Conservation (phyloP, 2,113 vertebrate species). For the Erpornis zantholeuca region DNA sequence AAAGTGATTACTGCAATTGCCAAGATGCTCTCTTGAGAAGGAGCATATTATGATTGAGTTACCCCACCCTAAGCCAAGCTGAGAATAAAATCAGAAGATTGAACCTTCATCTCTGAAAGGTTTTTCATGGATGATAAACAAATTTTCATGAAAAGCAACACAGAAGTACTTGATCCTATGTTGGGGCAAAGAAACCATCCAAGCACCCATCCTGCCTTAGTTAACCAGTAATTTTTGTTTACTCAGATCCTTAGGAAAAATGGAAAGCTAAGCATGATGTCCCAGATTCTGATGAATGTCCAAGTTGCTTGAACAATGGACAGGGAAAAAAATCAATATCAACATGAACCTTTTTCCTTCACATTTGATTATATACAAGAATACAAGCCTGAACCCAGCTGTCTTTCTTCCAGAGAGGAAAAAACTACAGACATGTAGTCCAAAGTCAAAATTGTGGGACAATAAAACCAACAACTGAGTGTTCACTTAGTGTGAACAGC, state of each 20-base stretch:
- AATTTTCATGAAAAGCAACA: neutral
- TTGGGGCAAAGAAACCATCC: neutral
- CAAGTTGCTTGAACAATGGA: neutral
- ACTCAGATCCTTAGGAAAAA: neutral
- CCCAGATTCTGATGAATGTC: neutral
- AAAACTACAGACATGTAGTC: neutral
- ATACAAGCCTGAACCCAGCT: neutral
- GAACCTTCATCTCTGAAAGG: neutral
- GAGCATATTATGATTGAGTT: fast-evolving
- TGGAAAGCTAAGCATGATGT: neutral
- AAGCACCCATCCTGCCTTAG: neutral
- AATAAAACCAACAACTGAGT: neutral
- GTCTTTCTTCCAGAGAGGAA: neutral
- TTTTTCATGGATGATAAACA: neutral
- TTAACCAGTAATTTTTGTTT: neutral
- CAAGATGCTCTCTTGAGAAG: neutral
- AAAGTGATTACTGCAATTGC: neutral
- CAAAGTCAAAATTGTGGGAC: neutral
- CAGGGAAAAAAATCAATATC: neutral
- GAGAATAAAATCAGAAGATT: neutral
- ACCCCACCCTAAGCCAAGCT: neutral
- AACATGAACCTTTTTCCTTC: neutral
- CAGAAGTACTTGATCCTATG: neutral
- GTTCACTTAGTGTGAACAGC: neutral
- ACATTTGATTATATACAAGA: neutral